These are phyloP conservation scores for Nemoura dubitans DNA, from an alignment of 2,888 invertebrate species.

Conservation along the genomic window DNA sequence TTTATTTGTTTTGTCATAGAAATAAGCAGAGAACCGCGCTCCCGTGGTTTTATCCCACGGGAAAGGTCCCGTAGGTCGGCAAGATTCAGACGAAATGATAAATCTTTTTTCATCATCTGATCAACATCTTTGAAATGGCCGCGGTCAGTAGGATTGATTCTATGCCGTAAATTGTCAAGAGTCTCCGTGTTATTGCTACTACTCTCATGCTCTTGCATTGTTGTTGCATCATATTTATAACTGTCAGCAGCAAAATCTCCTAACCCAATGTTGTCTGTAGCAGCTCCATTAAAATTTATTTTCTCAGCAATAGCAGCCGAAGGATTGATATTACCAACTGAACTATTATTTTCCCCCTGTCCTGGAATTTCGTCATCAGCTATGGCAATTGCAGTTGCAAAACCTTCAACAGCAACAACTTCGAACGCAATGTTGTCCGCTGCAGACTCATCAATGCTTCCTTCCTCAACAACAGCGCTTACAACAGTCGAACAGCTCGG, in stretches of 20 bases:
- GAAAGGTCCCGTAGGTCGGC: slow-evolving; percentile 19
- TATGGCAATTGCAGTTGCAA: too few species aligned
- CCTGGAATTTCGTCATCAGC: too few species aligned
- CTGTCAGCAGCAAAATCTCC: slow-evolving; percentile 28
- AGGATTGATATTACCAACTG: too few species aligned
- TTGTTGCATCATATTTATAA: not conserved
- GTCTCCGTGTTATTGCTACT: not conserved
- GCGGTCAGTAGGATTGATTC: slow-evolving; percentile 24
- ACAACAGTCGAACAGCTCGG: not conserved
- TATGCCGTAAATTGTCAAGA: slow-evolving; percentile 9
- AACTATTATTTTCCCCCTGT: too few species aligned
- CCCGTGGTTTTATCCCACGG: slow-evolving; percentile 1
- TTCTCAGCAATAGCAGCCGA: too few species aligned
- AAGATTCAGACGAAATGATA: not conserved
- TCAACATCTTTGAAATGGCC: slow-evolving; percentile 24
- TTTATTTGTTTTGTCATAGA: too few species aligned
- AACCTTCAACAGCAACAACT: not conserved
- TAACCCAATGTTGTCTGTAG: slow-evolving; percentile 10
- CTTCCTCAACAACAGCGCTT: too few species aligned
- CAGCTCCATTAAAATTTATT: not conserved
- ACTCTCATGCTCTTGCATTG: slow-evolving; percentile 17
- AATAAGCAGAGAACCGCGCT: too few species aligned
- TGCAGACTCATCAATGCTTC: too few species aligned
- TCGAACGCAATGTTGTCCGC: not conserved
- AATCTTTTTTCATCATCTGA: slow-evolving; percentile 25